Conservation (phyloP, 2,888 invertebrate species). For the Eremobia ochroleuca region DNA sequence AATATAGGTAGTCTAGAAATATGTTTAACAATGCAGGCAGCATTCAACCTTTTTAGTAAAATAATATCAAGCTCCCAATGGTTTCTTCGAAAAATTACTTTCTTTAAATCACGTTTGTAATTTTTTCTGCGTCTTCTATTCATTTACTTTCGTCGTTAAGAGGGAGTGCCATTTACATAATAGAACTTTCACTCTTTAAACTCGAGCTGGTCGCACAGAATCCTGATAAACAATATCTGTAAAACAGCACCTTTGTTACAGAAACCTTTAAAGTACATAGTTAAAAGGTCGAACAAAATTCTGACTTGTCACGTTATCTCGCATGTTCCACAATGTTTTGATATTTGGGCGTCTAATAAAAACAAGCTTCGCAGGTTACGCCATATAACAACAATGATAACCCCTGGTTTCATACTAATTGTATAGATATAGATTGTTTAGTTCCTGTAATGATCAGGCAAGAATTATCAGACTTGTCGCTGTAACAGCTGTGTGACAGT, state of each 20-base stretch:
- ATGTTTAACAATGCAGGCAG: not conserved
- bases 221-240: constrained; percentile 13
- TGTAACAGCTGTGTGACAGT: not conserved
- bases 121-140: not conserved
- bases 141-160: not conserved
- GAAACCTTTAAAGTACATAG: constrained; percentile 32
- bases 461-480: not conserved
- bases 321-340: constrained; percentile 27
- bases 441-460: not conserved
- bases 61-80: not conserved
- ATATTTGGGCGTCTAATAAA: constrained; percentile 32
- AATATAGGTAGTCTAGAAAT: constrained; percentile 18
- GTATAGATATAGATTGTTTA: constrained; percentile 29
- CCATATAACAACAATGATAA: constrained; percentile 8
- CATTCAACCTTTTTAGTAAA: constrained; percentile 8
- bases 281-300: constrained; percentile 21
- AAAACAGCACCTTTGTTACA: not conserved
- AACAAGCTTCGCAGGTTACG: constrained; percentile 15
- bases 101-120: not conserved
- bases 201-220: constrained; percentile 3
- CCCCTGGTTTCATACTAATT: constrained; percentile 21
- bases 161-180: not conserved
- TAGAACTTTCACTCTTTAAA: not conserved
- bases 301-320: constrained; percentile 23
- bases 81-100: not conserved